Evolutionary conservation across 2,797 vertebrate species (phyloP).

Genomic region (Tenualosa thibaudeaui): DNA sequence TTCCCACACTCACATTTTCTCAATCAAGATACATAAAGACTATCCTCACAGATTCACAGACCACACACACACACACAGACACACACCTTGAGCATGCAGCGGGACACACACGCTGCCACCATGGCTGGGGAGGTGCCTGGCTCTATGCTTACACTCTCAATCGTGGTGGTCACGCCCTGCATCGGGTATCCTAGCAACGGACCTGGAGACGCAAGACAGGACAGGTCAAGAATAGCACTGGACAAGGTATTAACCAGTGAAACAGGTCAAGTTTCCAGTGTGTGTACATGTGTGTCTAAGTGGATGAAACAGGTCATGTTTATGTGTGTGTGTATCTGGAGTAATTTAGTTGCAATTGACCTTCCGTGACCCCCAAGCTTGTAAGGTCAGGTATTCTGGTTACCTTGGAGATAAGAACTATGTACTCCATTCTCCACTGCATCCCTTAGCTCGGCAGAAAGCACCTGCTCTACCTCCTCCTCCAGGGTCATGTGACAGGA

Average conservation of each 20-base stretch:
- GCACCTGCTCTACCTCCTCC: slow-evolving; percentile 55
- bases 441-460: slow-evolving; percentile 72
- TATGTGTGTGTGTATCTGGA: neutral
- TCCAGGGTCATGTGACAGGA: slow-evolving; percentile 67
- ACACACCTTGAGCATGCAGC: slow-evolving; percentile 89
- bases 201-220: slow-evolving; percentile 67
- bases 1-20: neutral
- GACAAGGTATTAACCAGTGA: neutral
- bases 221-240: neutral
- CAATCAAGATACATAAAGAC: neutral
- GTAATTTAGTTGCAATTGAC: neutral
- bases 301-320: neutral
- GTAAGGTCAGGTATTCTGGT: neutral
- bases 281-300: neutral
- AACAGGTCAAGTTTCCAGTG: neutral
- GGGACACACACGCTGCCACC: slow-evolving; percentile 90
- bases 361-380: neutral
- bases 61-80: neutral
- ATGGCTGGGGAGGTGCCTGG: slow-evolving; percentile 87
- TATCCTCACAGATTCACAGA: neutral
- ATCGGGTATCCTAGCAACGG: slow-evolving; percentile 89
- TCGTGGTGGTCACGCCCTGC: slow-evolving; percentile 77
- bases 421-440: slow-evolving; percentile 85
- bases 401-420: slow-evolving; percentile 87
- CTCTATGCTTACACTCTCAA: slow-evolving; percentile 75